Conservation (phyloP, 2,113 vertebrate genomes). For the Perccottus glenii region DNA sequence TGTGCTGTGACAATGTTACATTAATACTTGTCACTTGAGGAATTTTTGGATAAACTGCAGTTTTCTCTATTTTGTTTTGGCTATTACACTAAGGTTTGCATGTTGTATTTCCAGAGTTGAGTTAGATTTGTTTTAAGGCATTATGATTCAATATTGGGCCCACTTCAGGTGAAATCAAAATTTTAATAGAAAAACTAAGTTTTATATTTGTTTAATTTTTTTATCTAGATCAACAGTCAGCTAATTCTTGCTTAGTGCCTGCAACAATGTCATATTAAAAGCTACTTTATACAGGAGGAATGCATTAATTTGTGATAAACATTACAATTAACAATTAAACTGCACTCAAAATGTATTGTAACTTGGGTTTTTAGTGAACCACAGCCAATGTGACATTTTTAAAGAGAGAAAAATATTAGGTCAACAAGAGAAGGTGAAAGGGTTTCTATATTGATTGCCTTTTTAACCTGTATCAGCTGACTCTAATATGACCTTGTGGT, state of each 20-base stretch:
- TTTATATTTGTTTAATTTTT: too few relatives aligned
- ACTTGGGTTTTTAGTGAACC: not conserved
- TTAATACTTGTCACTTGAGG: slow-evolving; percentile 25
- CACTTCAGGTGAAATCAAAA: too few relatives aligned
- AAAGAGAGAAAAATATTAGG: too few relatives aligned
- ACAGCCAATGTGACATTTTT: not conserved
- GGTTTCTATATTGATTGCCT: too few relatives aligned
- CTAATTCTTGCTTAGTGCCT: too few relatives aligned
- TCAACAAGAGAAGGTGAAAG: too few relatives aligned
- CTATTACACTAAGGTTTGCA: not conserved
- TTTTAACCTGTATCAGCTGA: slow-evolving; percentile 1
- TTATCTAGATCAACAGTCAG: too few relatives aligned
- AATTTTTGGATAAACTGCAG: not conserved
- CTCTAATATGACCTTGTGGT: slow-evolving; percentile 19
- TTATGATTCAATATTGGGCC: not conserved
- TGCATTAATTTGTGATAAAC: too few relatives aligned
- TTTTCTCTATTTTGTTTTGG: slow-evolving; percentile 15
- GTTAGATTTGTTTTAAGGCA: too few relatives aligned
- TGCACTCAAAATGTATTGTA: not conserved
- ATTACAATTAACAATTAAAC: not conserved
- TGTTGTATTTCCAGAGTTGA: not conserved
- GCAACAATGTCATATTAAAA: too few relatives aligned
- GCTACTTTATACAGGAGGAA: too few relatives aligned
- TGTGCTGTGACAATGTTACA: slow-evolving; percentile 12
- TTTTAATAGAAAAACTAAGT: too few relatives aligned